A percentile compares a stretch with the other conserved stretches of the same genome.
These are phyloP conservation scores for Bubo blakistoni DNA, from an alignment of 2,113 vertebrate species.

Conservation along the genomic window DNA sequence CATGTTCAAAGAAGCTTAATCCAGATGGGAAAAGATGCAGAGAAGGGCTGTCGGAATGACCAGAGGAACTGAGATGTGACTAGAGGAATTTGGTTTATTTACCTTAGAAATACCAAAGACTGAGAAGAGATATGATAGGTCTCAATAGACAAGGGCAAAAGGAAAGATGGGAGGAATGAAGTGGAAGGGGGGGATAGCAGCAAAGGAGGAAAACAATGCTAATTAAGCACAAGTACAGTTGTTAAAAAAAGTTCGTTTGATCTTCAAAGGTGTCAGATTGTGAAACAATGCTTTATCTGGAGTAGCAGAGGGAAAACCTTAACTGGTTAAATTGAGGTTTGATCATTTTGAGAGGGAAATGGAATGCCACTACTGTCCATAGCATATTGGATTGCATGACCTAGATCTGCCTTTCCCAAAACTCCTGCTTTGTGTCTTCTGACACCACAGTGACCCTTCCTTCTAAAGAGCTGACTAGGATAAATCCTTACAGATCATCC, in stretches of 20 bases:
- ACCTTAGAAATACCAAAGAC: neutral
- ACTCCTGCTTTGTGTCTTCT: neutral
- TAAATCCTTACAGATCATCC: neutral
- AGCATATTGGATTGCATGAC: neutral
- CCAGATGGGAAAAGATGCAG: neutral
- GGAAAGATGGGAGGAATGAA: neutral
- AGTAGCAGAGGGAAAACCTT: neutral
- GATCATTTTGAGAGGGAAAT: neutral
- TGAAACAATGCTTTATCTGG: neutral
- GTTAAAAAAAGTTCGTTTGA: neutral
- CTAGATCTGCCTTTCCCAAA: neutral
- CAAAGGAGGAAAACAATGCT: neutral
- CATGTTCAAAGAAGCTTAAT: neutral
- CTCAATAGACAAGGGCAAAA: neutral
- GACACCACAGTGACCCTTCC: neutral
- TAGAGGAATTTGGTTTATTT: constrained; percentile 2
- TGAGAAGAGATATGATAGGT: neutral
- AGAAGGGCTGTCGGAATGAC: neutral
- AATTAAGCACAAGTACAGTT: neutral
- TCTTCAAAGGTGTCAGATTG: neutral
- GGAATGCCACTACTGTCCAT: neutral
- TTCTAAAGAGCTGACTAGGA: neutral
- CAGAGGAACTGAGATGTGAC: neutral
- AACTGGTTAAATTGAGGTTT: neutral
- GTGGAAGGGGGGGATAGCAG: neutral